Percentiles rank a stretch among this genome's conserved stretches.
Evolutionary conservation across 1,140 invertebrate species (phyloP).

Genomic region (Camponotus floridanus): DNA sequence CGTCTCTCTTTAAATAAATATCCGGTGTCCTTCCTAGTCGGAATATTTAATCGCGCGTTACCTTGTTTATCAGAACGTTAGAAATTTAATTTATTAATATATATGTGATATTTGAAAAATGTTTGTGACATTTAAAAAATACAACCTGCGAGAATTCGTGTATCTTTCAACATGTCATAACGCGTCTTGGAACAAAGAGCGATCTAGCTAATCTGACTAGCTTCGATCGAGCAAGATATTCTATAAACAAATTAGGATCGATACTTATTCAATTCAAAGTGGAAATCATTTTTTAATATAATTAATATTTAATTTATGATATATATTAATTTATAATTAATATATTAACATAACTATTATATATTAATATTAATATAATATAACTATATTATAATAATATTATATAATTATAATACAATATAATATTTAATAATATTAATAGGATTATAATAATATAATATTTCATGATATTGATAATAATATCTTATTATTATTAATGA

Average conservation of each 20-base stretch:
- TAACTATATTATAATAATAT: no score
- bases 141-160: background rate
- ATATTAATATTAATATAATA: no score
- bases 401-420: no score
- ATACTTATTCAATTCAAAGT: background rate
- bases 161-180: background rate
- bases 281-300: background rate
- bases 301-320: background rate
- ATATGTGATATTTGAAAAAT: background rate
- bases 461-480: no score
- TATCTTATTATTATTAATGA: no score
- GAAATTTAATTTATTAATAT: background rate
- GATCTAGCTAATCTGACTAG: background rate
- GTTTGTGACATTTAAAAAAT: background rate
- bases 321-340: no score
- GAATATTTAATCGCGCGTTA: no score
- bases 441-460: no score
- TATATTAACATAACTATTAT: no score
- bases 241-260: background rate
- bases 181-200: constrained; percentile 14
- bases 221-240: no score
- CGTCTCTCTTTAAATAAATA: background rate
- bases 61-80: background rate
- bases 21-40: no score
- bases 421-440: no score